phyloP scores from a whole-genome alignment of 2,888 invertebrate genomes.

The Anticlea derivata region DNA sequence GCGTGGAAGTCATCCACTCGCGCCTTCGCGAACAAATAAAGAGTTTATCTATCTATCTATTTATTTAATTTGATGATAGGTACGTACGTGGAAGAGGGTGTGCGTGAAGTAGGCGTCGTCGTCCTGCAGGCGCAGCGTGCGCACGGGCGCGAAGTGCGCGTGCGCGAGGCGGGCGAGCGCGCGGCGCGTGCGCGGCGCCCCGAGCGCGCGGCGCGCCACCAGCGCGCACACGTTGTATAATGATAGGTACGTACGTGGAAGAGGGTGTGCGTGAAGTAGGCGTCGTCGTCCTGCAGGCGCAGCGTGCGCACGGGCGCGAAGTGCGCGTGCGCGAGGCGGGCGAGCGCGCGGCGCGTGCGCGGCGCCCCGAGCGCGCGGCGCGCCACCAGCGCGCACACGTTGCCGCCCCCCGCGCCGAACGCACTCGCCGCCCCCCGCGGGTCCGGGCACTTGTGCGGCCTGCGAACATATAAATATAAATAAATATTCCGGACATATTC shows the following conservation, averaged over 20 bases:
- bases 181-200: constrained; percentile 86
- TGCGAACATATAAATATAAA: constrained; percentile 51
- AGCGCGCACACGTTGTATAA: constrained; percentile 91
- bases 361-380: constrained; percentile 88
- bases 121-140: constrained; percentile 77
- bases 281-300: constrained; percentile 82
- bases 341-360: constrained; percentile 66
- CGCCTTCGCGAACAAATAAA: no score
- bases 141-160: constrained; percentile 74
- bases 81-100: constrained; percentile 87
- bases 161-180: constrained; percentile 62
- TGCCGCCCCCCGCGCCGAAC: constrained; percentile 85
- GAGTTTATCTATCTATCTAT: no score
- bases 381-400: constrained; percentile 59
- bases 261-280: constrained; percentile 88
- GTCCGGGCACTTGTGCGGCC: constrained; percentile 98
- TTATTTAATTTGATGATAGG: neutral
- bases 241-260: no score
- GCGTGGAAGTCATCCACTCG: no score
- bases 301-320: constrained; percentile 73
- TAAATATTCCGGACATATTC: no score
- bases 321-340: constrained; percentile 70
- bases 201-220: constrained; percentile 88
- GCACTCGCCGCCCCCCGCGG: constrained; percentile 49
- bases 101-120: constrained; percentile 87